Base-by-base conservation (phyloP, 2,113 vertebrate species). In the Suricata suricatta region DNA sequence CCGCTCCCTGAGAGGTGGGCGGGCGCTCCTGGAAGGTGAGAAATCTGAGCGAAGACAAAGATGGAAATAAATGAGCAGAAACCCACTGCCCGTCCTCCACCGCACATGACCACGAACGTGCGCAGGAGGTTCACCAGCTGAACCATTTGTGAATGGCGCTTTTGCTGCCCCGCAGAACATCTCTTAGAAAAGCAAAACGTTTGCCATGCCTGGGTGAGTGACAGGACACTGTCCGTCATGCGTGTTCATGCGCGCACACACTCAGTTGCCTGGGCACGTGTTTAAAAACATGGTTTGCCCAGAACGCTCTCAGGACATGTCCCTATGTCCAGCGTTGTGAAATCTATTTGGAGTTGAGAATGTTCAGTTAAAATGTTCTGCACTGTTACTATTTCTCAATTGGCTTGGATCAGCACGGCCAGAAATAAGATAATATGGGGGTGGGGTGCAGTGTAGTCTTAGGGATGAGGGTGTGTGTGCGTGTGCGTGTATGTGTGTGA, bases 301-400 rank as follows among this genome's bases (percentile, higher is more conserved):
- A 63, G 85, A 63, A 90, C 29, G 87, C 54, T 57, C 64, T 97
- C 82, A 88, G 88, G 74, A 82, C 87, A 38, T 50, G 94, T 63
- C 41, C 69, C 23, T 14, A 90, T 87, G 54, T 66, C 84, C 50
- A 74, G 31, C 9, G 1, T 38, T 96, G 94, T 7, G 38, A 95
- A 96, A 92, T 41, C 3, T 47, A 44, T 83, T 93, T 52, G 86
- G 82, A 87, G 90, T 63, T 0, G 25, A 27, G 23, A 93, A 88
- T 57, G 7, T 88, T 97, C 88, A 4, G 71, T 92, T 35, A 21
- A 27, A 96, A 98, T 74, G 10, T 35, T 96, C 95, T 94, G 90
- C 92, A 64, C 83, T 92, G 86, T 94, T 93, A 76, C 72, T 87
- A 80, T 98, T 98, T 96, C 97, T 96, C 96, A 96, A 90, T 54